Evolutionary conservation across 2,888 invertebrate genomes (phyloP).

Genomic region (Furcula furcula): DNA sequence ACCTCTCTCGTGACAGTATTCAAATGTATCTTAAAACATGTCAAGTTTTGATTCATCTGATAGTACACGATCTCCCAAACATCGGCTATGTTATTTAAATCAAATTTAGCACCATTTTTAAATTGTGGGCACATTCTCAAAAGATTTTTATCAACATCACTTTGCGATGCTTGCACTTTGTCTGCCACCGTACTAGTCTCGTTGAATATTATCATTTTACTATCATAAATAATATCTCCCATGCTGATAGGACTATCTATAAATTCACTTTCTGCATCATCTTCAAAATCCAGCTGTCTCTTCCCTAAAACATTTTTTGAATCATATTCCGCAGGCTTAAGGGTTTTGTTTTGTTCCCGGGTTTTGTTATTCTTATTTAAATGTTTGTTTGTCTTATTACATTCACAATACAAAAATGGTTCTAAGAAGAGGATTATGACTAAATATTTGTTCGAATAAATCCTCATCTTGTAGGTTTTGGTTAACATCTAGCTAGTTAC

Average conservation of each 20-base stretch:
- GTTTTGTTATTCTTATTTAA: not conserved
- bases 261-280: conserved; percentile 5
- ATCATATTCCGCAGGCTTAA: not conserved
- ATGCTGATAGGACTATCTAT: not conserved
- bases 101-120: conserved; percentile 17
- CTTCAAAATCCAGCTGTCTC: conserved; percentile 10
- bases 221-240: not conserved
- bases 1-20: conserved; percentile 30
- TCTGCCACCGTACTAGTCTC: conserved; percentile 4
- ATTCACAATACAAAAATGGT: not conserved
- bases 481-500: not conserved
- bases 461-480: not conserved
- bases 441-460: not conserved
- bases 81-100: conserved; percentile 32
- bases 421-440: not conserved
- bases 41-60: conserved; percentile 25
- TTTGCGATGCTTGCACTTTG: not conserved
- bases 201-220: not conserved
- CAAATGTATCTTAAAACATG: conserved; percentile 46
- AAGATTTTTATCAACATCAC: not conserved
- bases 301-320: conserved; percentile 6
- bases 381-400: not conserved
- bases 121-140: conserved; percentile 18
- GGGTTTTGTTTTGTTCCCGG: not conserved
- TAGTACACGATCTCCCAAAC: conserved; percentile 47